Evolutionary conservation across 2,797 vertebrate genomes (phyloP), one percentile per base, ranked within the genome.

Genomic region (Nyctalus aviator): DNA sequence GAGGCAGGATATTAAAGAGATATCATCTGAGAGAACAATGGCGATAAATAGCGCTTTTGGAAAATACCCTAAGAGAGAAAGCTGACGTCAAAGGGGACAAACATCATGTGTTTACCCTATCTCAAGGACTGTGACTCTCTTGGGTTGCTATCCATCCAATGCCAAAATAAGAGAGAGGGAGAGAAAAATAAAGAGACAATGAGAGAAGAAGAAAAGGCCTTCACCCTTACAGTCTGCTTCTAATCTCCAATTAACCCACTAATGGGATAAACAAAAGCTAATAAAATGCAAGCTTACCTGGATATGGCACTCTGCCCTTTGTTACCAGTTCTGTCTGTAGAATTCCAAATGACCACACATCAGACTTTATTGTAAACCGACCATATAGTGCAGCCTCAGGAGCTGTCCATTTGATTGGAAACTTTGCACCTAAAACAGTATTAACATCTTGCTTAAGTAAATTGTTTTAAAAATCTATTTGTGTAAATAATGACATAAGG

Each of bases 311-410:
- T 98, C 99, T 98, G 91, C 99, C 99, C 98, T 99, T 99, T 62
- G 99, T 99, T 96, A 99, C 99, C 18, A 99, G 98, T 97, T 99
- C 99, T 21, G 99, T 99, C 96, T 99, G 98, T 78, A 99, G 98
- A 98, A 99, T 99, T 96, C 99, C 99, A 96, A 99, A 99, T 68
- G 99, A 99, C 99, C 99, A 99, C 32, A 99, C 99, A 81, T 99
- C 99, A 0, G 99, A 99, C 97, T 99, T 99, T 97, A 99, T 99
- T 97, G 99, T 99, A 98, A 99, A 99, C 95, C 99, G 99, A 64
- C 99, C 99, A 55, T 99, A 99, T 83, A 99, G 96, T 0, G 99
- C 99, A 62, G 99, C 99, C 95, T 99, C 99, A 0, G 99, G 99
- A 62, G 99, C 99, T 0, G 99, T 99, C 99, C 99, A 99, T 96